A percentile compares a stretch with the other conserved stretches of the same genome.
These are phyloP conservation scores for Epistrophe grossulariae DNA, from an alignment of 2,888 invertebrate genomes.

Conservation along the genomic window DNA sequence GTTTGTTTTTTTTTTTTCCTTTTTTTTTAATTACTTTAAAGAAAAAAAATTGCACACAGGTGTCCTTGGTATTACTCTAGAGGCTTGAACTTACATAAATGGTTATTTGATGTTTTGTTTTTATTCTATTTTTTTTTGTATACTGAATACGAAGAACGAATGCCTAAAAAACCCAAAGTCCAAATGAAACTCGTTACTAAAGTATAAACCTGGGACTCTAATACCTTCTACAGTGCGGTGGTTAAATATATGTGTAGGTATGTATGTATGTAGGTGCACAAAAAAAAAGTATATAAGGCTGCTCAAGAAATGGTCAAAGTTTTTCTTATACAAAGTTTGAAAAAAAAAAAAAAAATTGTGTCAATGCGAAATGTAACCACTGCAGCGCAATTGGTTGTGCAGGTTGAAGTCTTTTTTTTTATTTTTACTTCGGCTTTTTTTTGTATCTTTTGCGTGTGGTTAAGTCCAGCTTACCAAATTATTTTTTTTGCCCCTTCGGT, in stretches of 20 bases:
- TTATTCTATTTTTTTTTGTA: constrained; percentile 24
- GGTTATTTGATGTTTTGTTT: constrained; percentile 47
- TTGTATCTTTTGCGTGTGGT: constrained; percentile 54
- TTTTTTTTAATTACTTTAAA: constrained; percentile 56
- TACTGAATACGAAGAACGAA: constrained; percentile 41
- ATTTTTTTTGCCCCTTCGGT: constrained; percentile 32
- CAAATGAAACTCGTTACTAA: constrained; percentile 70
- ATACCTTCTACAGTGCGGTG: constrained; percentile 73
- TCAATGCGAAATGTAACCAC: constrained; percentile 73
- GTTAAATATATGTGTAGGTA: constrained; percentile 13
- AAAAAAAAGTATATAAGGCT: constrained; percentile 19
- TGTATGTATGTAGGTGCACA: neutral
- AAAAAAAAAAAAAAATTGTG: constrained; percentile 57
- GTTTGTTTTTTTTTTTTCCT: neutral
- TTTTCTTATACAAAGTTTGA: constrained; percentile 40
- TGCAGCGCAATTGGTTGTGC: constrained; percentile 32
- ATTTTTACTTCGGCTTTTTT: neutral
- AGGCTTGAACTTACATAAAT: constrained; percentile 73
- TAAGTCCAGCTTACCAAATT: constrained; percentile 36
- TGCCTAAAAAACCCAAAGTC: constrained; percentile 71
- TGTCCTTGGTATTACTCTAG: constrained; percentile 69
- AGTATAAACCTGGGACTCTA: constrained; percentile 66
- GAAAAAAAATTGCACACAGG: constrained; percentile 37
- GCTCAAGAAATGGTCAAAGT: constrained; percentile 72
- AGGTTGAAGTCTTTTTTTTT: constrained; percentile 52